Evolutionary conservation across 2,888 invertebrate genomes (phyloP), one percentile per base, ranked within the genome.

Genomic region (Autographa pulchrina): DNA sequence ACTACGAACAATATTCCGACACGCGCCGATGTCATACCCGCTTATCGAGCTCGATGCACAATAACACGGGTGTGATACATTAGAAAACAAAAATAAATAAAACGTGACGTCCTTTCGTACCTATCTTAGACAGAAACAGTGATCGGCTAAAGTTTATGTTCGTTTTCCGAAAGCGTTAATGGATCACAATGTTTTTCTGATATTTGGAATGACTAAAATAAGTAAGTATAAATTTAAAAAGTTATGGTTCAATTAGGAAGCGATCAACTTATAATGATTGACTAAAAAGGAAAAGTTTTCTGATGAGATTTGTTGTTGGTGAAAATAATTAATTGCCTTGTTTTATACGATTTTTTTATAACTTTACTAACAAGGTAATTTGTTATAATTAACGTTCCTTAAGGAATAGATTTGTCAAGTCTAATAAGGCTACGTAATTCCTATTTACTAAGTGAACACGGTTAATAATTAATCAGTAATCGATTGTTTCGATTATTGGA

Each of bases 121-220:
- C 70, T 74, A 75, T 80, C 68, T 67, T 80, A 73, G 65, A 71
- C 79, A 68, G 71, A 73, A 6, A 72, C 56, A 85, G 87, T 84
- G 83, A 82, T 80, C 65, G 84, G 67, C 43, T 77, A 78, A 85
- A 87, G 78, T 85, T 88, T 75, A 83, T 82, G 78, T 72, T 86
- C 78, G 79, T 81, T 83, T 80, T 69, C 72, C 62, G 56, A 74
- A 71, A 71, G 75, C 80, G 85, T 92, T 89, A 83, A 92, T 92
- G 93, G 92, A 91, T 90, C 69, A 74, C 77, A 86, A 89, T 91
- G 90, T 83, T 85, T 87, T 84, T 86, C 85, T 91, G 91, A 91
- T 87, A 89, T 89, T 92, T 93, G 94, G 94, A 93, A 95, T 94
- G 94, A 90, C 88, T 90, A 82, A 91, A 89, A 88, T 89, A 92